Conservation (phyloP, 2,888 invertebrate genomes). For the Chesias legatella region DNA sequence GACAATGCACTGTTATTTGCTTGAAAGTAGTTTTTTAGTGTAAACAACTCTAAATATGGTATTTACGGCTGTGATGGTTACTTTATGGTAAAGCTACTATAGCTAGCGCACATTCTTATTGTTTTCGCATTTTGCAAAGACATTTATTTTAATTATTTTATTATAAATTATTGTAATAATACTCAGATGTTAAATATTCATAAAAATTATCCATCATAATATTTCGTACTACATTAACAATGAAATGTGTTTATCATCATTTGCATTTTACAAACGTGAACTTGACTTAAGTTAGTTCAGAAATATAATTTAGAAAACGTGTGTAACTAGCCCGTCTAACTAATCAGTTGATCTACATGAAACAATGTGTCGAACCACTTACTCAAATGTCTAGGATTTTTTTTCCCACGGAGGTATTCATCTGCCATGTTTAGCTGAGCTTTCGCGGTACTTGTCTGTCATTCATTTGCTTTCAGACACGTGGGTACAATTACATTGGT, state of each 20-base stretch:
- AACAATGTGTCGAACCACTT: constrained; percentile 38
- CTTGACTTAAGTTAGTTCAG: constrained; percentile 23
- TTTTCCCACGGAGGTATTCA: constrained; percentile 46
- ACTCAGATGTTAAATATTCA: no score
- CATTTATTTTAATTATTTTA: no score
- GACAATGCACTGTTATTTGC: no score
- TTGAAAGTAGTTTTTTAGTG: no score
- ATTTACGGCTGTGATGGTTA: no score
- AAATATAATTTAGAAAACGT: constrained; percentile 44
- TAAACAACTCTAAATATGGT: no score
- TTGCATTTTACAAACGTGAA: not conserved
- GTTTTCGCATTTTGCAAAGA: no score
- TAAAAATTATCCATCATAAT: no score
- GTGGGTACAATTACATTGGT: constrained; percentile 36
- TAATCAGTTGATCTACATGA: constrained; percentile 36
- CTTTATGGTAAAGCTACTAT: no score
- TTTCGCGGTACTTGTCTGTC: constrained; percentile 3
- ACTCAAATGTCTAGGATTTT: constrained; percentile 34
- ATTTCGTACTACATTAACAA: no score
- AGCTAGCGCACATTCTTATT: no score
- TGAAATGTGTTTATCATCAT: constrained; percentile 7
- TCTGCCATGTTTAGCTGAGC: constrained; percentile 14
- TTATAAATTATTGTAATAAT: no score
- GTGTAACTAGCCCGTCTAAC: constrained; percentile 35
- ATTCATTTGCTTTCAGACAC: constrained; percentile 8